Percentiles rank a stretch among this genome's conserved stretches.
Conservation (phyloP, 2,113 vertebrate genomes). For the Dasyornis broadbenti region DNA sequence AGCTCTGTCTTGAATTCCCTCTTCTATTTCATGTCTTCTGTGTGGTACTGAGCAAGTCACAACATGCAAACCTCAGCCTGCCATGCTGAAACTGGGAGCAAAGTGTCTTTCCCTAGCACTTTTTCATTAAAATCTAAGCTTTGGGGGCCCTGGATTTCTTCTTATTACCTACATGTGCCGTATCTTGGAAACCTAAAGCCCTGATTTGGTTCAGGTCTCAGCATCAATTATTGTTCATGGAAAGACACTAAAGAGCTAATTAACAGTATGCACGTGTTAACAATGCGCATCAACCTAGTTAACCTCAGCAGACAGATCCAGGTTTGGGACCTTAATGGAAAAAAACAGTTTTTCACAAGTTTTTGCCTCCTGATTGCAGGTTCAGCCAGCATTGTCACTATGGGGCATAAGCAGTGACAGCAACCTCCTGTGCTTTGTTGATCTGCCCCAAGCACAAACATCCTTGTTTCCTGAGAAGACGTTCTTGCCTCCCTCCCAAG, state of each 20-base stretch:
- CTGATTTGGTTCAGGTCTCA: background rate
- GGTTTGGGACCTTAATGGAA: background rate
- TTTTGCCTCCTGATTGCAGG: background rate
- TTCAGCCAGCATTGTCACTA: background rate
- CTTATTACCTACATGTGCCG: rapidly evolving
- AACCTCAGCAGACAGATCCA: background rate
- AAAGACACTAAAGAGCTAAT: background rate
- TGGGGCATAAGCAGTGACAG: rapidly evolving
- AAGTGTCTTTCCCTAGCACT: background rate
- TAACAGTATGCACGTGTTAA: background rate
- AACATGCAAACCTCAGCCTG: slow-evolving; percentile 6
- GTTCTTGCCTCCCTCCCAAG: background rate
- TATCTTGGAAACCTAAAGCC: background rate
- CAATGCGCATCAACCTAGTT: background rate
- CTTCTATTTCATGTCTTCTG: background rate
- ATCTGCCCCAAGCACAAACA: background rate
- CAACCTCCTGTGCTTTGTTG: background rate
- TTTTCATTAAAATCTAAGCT: background rate
- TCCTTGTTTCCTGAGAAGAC: background rate
- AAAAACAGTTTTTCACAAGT: background rate
- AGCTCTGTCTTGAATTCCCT: slow-evolving; percentile 37
- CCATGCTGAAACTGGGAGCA: background rate
- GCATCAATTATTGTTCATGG: background rate
- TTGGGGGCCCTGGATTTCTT: background rate
- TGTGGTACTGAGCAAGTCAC: slow-evolving; percentile 9